phyloP scores from a whole-genome alignment of 2,888 invertebrate genomes.

The Phaonia tiefii region DNA sequence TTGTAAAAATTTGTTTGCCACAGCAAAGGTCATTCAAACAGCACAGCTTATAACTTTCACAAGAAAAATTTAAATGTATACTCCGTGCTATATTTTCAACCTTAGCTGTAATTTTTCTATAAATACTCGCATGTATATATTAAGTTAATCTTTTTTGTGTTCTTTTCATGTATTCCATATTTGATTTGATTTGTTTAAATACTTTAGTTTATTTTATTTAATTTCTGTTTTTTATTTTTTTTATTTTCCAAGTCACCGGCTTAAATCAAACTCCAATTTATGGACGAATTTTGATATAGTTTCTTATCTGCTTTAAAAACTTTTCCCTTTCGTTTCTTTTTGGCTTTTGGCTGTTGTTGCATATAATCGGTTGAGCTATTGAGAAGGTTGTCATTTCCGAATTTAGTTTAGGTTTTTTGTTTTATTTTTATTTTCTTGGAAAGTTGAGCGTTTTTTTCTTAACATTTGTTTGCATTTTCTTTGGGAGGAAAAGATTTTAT shows the following conservation, averaged over 20 bases:
- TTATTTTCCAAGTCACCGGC: conserved; percentile 56
- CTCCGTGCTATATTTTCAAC: neutral
- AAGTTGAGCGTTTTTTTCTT: conserved; percentile 22
- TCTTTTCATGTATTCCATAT: neutral
- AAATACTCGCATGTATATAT: conserved; percentile 26
- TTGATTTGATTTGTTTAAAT: too few species aligned
- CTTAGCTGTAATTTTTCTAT: neutral
- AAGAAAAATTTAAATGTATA: too few species aligned
- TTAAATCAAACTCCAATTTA: conserved; percentile 77
- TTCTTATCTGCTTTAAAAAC: conserved; percentile 77
- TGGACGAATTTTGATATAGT: conserved; percentile 80
- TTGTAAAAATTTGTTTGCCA: conserved; percentile 5
- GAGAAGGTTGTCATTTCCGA: neutral
- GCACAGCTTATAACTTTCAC: neutral
- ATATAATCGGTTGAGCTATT: conserved; percentile 1
- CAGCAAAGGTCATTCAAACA: neutral
- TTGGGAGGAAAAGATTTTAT: conserved; percentile 68
- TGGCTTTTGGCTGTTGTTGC: conserved; percentile 26
- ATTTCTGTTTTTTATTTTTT: conserved; percentile 28
- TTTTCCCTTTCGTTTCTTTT: conserved; percentile 69
- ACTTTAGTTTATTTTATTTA: conserved; percentile 27
- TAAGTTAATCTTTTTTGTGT: conserved; percentile 16
- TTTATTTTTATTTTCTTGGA: conserved; percentile 16
- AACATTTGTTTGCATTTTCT: conserved; percentile 57
- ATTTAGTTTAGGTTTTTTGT: neutral